Evolutionary conservation across 2,888 invertebrate species (phyloP), one percentile per base, ranked within the genome.

Genomic region (Copidosoma aretas): DNA sequence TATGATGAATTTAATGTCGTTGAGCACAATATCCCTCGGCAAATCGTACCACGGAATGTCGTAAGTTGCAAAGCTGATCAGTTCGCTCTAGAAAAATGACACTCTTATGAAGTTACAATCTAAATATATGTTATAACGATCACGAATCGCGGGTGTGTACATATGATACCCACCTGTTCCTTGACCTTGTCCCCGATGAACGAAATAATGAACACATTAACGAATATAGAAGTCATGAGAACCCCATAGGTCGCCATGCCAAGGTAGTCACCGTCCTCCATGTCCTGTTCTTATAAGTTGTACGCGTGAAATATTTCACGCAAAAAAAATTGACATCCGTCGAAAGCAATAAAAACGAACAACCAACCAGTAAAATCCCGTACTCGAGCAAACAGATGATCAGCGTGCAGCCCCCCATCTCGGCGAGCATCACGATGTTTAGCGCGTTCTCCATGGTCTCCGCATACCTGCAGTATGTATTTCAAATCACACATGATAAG

Each of bases 351-450:
- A 3, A 62, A 62, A 54, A 10, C 3, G n/a, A 32, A 17, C 22
- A 49, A 59, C 32, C 54, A 63, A 77, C 78, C 73, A 74, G 73
- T 10, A 79, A 70, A 57, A 79, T 75, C 19, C 79, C 78, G 65
- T 77, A 79, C 63, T 79, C 79, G 17, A 79, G 70, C 58, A 79
- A 79, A 56, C 79, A 79, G 49, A 79, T 77, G 19, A 79, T 79
- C 10, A 79, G 64, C 0, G 79, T 79, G 60, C 78, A 79, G 0
- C 79, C 79, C 22, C 76, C 72, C 77, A 79, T 78, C 74, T 79
- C 79, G 32, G 77, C 77, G 0, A 79, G 73, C 70, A 79, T 78
- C 0, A 79, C 79, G 17, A 79, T 65, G 57, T 75, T 81, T 21
- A 82, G 70, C 10, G 80, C 75, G 41, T 76, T 76, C 62, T 81